These are phyloP conservation scores for Marronus borbonicus DNA, from an alignment of 2,888 invertebrate genomes.

Conservation along the genomic window DNA sequence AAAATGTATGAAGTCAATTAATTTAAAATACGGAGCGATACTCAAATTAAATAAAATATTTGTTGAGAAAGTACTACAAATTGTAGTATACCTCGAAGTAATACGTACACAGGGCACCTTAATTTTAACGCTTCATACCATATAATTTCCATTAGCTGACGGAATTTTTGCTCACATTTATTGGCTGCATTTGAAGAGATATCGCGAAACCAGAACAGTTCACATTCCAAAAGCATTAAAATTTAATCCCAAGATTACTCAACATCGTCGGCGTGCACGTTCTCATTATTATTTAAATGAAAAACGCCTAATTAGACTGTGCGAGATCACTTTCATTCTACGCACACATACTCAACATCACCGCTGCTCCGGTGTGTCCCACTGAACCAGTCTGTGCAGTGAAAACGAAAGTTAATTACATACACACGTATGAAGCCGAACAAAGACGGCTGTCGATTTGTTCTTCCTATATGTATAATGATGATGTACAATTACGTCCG, in stretches of 20 bases:
- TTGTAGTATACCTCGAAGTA: no score
- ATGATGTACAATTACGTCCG: constrained; percentile 33
- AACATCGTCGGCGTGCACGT: constrained; percentile 9
- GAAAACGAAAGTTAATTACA: constrained; percentile 58
- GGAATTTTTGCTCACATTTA: neutral
- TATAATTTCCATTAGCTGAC: no score
- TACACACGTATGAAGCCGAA: constrained; percentile 39
- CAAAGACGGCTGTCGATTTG: constrained; percentile 47
- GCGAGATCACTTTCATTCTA: constrained; percentile 50
- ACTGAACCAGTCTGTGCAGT: constrained; percentile 59
- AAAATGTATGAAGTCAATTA: no score
- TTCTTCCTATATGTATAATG: constrained; percentile 53
- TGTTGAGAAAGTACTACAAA: no score
- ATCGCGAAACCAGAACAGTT: neutral
- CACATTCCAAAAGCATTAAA: constrained; percentile 6
- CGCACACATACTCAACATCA: constrained; percentile 31
- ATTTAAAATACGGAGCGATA: no score
- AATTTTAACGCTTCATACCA: no score
- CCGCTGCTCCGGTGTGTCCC: constrained; percentile 54
- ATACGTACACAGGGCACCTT: no score
- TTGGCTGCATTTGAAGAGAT: neutral
- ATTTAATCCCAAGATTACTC: constrained; percentile 3
- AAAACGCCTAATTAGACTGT: constrained; percentile 34
- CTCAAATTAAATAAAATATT: no score
- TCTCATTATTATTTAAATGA: constrained; percentile 40